Evolutionary conservation across 2,797 vertebrate species (phyloP), one percentile per base, ranked within the genome.

Genomic region (Sebastes hubbsi): DNA sequence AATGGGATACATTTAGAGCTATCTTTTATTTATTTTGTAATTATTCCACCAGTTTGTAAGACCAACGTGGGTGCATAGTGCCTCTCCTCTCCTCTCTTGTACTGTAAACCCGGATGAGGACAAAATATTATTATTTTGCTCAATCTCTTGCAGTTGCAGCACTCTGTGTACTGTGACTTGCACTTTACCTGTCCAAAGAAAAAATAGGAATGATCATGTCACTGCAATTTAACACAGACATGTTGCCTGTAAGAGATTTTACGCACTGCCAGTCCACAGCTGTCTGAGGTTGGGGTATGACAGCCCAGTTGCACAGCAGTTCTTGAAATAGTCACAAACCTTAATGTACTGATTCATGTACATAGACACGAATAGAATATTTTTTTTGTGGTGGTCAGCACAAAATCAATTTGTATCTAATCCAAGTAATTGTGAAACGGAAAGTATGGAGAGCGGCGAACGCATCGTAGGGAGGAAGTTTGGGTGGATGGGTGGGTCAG

Each of bases 11-110:
- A 69, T 87, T 75, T 6, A 71, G 60, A 81, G 38, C n/a, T 56
- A 20, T 67, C 6, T n/a, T 78, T 83, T 77, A 76, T 80, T 85
- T 74, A 85, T 86, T 64, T 58, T n/a, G 42, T 38, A 59, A 75
- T 80, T 69, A 67, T 80, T 72, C 14, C 32, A 54, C 27, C 12
- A 60, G 38, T 66, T 81, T 72, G 22, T 65, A n/a, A 54, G 64
- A 42, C 22, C 42, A 76, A 2, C 13, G 60, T 32, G n/a, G 60
- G n/a, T 58, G 5, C 8, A 5, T 24, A 59, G 22, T 22, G n/a
- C 16, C 20, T 67, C 69, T 11, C 16, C 34, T 66, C 30, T 61
- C 22, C 38, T 76, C 38, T 59, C 29, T 27, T 72, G 61, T 61
- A 2, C 14, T 69, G 1, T 77, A 38, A 66, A 46, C 52, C 13